Evolutionary conservation across 2,113 vertebrate species (phyloP).

Genomic region (Microtus pennsylvanicus): DNA sequence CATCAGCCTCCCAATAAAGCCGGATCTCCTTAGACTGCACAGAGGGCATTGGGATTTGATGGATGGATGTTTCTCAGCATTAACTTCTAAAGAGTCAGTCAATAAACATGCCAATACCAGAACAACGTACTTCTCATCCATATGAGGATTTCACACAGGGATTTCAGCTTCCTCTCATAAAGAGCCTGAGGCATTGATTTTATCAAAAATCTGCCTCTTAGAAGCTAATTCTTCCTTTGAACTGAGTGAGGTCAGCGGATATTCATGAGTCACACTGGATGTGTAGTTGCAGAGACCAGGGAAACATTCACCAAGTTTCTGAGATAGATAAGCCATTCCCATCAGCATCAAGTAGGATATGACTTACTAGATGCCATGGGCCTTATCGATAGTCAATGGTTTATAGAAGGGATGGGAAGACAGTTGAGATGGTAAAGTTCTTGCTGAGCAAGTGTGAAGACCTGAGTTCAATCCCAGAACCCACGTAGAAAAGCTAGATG

Average conservation of each 20-base stretch:
- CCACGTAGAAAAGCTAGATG: not conserved
- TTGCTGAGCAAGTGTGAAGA: not conserved
- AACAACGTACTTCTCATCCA: not conserved
- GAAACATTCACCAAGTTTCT: not conserved
- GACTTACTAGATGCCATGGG: not conserved
- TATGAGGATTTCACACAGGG: not conserved
- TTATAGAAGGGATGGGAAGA: not conserved
- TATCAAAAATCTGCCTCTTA: not conserved
- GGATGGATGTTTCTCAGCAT: slow-evolving; percentile 52
- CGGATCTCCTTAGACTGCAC: slow-evolving; percentile 38
- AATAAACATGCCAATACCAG: not conserved
- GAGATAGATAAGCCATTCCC: not conserved
- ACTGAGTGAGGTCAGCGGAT: not conserved
- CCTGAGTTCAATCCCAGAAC: not conserved
- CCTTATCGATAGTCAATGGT: not conserved
- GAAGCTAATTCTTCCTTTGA: not conserved
- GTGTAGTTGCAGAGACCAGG: not conserved
- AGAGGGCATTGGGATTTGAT: slow-evolving; percentile 41
- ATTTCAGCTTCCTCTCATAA: not conserved
- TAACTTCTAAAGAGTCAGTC: slow-evolving; percentile 29
- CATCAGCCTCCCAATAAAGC: slow-evolving; percentile 23
- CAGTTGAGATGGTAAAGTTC: not conserved
- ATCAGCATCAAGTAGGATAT: not conserved
- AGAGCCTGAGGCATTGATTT: not conserved
- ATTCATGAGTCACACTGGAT: not conserved